phyloP scores from a whole-genome alignment of 2,113 vertebrate genomes.

The Tor tambroides region DNA sequence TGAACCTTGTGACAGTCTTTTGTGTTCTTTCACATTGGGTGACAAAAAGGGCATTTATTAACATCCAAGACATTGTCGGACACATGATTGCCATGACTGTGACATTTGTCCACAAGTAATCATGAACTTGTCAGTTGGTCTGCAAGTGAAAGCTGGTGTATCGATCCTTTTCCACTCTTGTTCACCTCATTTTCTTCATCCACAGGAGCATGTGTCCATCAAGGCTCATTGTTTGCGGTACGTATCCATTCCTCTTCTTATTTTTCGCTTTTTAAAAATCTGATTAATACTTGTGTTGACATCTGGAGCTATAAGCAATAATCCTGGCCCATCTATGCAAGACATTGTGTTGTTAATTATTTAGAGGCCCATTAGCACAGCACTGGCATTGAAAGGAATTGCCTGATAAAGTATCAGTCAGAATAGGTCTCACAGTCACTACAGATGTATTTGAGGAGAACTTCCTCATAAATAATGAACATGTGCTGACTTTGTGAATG shows the following conservation, averaged over 20 bases:
- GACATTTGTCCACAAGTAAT: slow-evolving; percentile 13
- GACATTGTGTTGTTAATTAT: slow-evolving; percentile 54
- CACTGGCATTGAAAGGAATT: slow-evolving; percentile 41
- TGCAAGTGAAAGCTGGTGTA: slow-evolving; percentile 18
- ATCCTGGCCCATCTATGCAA: slow-evolving; percentile 35
- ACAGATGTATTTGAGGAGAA: slow-evolving; percentile 43
- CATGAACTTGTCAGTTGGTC: slow-evolving; percentile 27
- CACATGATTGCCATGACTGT: slow-evolving; percentile 27
- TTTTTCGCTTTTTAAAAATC: background rate
- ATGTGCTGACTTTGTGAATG: slow-evolving; percentile 51
- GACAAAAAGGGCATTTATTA: background rate
- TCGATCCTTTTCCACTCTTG: slow-evolving; percentile 33
- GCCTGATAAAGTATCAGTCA: slow-evolving; percentile 52
- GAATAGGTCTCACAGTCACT: slow-evolving; percentile 39
- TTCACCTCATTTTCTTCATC: slow-evolving; percentile 12
- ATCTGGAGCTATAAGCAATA: slow-evolving; percentile 9
- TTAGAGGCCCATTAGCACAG: slow-evolving; percentile 46
- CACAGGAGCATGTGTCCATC: slow-evolving; percentile 86
- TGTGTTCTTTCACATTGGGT: background rate
- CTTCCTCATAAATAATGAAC: slow-evolving; percentile 54
- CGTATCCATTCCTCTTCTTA: slow-evolving; percentile 64
- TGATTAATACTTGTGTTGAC: slow-evolving; percentile 21
- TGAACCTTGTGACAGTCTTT: background rate
- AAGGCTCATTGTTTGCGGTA: slow-evolving; percentile 84
- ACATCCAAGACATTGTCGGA: background rate